Conservation (phyloP, 1,140 invertebrate species). For the Chelonus insularis region DNA sequence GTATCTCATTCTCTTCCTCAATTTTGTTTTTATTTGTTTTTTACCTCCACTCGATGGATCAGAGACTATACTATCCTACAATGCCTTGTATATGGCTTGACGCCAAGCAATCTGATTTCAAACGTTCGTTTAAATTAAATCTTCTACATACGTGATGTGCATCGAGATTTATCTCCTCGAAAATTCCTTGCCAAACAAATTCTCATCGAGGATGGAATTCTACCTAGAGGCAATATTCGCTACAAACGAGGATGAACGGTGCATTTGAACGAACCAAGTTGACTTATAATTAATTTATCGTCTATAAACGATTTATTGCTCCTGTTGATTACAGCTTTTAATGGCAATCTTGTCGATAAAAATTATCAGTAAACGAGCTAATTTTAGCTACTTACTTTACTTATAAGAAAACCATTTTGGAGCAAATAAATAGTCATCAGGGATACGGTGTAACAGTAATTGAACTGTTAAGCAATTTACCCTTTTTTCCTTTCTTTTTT, state of each 20-base stretch:
- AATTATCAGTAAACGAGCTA: neutral
- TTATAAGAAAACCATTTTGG: too few species aligned
- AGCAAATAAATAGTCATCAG: too few species aligned
- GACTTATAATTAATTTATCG: constrained; percentile 8
- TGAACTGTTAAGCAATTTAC: too few species aligned
- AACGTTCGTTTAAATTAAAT: constrained; percentile 36
- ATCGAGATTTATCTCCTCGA: constrained; percentile 23
- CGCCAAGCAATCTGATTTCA: constrained; percentile 31
- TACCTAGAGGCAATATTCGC: neutral
- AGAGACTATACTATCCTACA: neutral
- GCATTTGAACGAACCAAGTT: neutral
- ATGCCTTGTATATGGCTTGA: too few species aligned
- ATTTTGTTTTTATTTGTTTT: neutral
- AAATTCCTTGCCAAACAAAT: constrained; percentile 17
- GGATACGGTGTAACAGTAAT: too few species aligned
- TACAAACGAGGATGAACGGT: neutral
- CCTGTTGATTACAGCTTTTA: neutral
- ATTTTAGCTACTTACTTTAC: too few species aligned
- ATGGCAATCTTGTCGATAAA: neutral
- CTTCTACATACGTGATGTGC: constrained; percentile 27
- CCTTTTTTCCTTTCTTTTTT: too few species aligned
- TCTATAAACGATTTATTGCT: constrained; percentile 2
- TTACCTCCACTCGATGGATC: neutral
- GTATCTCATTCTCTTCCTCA: neutral
- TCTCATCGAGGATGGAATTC: constrained; percentile 1